Base-by-base conservation (phyloP, 2,888 invertebrate species). In the Ormyrus nitidulus region DNA sequence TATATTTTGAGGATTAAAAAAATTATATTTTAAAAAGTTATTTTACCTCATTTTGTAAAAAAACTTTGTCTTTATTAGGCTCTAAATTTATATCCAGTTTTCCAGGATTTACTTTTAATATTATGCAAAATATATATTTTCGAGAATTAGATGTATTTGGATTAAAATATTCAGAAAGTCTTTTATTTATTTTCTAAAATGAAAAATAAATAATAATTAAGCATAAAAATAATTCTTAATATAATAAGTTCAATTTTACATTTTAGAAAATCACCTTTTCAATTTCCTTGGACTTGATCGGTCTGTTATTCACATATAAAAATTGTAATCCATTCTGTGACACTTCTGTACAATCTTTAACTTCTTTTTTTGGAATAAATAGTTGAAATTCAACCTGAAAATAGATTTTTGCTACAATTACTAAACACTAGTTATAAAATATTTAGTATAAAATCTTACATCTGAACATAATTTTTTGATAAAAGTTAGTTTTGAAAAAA, bases 71-170 rank as follows among this genome's bases (percentile, higher is more conserved):
- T 88, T 94, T 94, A 87, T 93, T 93, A 2, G 93, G 93, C 80
- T 94, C 93, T 64, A 93, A 84, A 88, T 94, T 94, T 54, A 93
- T 91, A 88, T 94, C 94, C 48, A 93, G 83, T 34, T 91, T 88
- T 48, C 87, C 84, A 8, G 92, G 85, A 13, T 92, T 90, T 4
- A 92, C 83, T 19, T 84, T 87, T 49, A 93, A 85, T 53, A 89
- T 87, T 3, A 93, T 49, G 77, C 92, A 87, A 84, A 91, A 92
- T 48, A 92, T 83, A 0, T 92, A 92, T 84, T 91, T 92, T 61
- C 91, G 91, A 13, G 87, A 88, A 53, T 85, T 77, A 3, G 88
- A 86, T 44, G 88, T 84, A 73, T 88, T 91, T 81, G 86, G 86
- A 53, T 88, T 89, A 83, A 91, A 90, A 77, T 87, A 86, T 72